Conservation (phyloP, 2,888 invertebrate genomes). For the Drosophila algonquin region DNA sequence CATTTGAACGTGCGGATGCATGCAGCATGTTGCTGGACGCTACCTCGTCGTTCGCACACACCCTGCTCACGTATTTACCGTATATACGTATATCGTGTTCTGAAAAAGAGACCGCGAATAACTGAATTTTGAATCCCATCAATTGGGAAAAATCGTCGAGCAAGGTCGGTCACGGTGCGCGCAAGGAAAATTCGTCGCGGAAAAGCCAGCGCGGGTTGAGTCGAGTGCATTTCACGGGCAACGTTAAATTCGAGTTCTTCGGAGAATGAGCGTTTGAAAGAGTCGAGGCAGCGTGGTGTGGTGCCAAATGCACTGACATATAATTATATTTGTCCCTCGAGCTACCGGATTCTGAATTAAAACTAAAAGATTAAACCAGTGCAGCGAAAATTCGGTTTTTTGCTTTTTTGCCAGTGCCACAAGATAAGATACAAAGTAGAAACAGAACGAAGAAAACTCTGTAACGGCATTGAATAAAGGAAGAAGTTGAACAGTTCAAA, state of each 20-base stretch:
- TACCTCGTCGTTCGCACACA: neutral
- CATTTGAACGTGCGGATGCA: neutral
- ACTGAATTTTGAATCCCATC: neutral
- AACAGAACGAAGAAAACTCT: slow-evolving; percentile 4
- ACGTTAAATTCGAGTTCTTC: slow-evolving; percentile 26
- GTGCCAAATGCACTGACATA: slow-evolving; percentile 30
- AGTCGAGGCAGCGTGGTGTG: too few relatives aligned
- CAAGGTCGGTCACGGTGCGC: slow-evolving; percentile 82
- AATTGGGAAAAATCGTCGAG: neutral
- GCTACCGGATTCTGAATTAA: neutral
- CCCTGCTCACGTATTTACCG: too few relatives aligned
- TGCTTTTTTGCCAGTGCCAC: slow-evolving; percentile 16
- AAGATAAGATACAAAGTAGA: neutral
- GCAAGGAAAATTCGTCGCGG: slow-evolving; percentile 70
- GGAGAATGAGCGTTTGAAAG: neutral
- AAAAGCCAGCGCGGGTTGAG: slow-evolving; percentile 42
- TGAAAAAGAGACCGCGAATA: too few relatives aligned
- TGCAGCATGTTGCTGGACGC: neutral
- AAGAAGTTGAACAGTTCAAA: neutral
- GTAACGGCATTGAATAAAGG: neutral
- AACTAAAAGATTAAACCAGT: slow-evolving; percentile 7
- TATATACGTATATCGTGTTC: too few relatives aligned
- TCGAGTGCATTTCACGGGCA: slow-evolving; percentile 7
- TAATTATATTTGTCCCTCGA: slow-evolving; percentile 12
- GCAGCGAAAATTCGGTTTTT: slow-evolving; percentile 13